Conservation (phyloP, 1,140 invertebrate genomes). For the Drosophila suzukii region DNA sequence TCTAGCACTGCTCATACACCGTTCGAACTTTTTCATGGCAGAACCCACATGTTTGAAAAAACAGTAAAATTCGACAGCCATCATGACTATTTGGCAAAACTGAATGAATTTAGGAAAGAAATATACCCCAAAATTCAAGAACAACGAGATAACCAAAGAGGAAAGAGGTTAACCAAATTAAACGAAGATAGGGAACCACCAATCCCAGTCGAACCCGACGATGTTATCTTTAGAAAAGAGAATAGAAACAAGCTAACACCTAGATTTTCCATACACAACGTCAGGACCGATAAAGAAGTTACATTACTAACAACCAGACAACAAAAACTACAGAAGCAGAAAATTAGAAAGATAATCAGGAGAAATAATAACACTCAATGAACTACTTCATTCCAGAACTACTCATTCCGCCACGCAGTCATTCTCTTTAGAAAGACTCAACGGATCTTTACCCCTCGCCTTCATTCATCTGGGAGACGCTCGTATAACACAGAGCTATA, state of each 20-base stretch:
- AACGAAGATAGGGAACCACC: slow-evolving; percentile 3
- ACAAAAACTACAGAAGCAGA: slow-evolving; percentile 1
- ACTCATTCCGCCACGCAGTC: slow-evolving; percentile 1
- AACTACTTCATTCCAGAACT: slow-evolving; percentile 1
- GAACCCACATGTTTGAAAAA: slow-evolving; percentile 4
- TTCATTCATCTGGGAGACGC: slow-evolving; percentile 3
- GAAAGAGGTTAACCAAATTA: neutral
- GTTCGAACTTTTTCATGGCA: slow-evolving; percentile 5
- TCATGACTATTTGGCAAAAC: neutral
- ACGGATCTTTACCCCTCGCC: neutral
- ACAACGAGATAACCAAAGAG: neutral
- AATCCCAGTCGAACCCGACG: neutral
- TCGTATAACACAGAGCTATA: neutral
- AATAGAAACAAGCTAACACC: slow-evolving; percentile 13
- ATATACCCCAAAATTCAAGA: neutral
- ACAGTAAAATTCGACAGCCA: neutral
- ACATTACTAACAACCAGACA: neutral
- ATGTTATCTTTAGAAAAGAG: slow-evolving; percentile 2
- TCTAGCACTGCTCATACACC: slow-evolving; percentile 1
- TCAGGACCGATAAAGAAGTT: neutral
- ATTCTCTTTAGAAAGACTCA: slow-evolving; percentile 3
- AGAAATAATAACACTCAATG: slow-evolving; percentile 3
- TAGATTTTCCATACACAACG: slow-evolving; percentile 11
- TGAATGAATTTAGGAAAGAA: neutral
- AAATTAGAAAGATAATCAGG: slow-evolving; percentile 5